These are phyloP conservation scores for Pitangus sulphuratus DNA, from an alignment of 2,797 vertebrate species.

Conservation along the genomic window DNA sequence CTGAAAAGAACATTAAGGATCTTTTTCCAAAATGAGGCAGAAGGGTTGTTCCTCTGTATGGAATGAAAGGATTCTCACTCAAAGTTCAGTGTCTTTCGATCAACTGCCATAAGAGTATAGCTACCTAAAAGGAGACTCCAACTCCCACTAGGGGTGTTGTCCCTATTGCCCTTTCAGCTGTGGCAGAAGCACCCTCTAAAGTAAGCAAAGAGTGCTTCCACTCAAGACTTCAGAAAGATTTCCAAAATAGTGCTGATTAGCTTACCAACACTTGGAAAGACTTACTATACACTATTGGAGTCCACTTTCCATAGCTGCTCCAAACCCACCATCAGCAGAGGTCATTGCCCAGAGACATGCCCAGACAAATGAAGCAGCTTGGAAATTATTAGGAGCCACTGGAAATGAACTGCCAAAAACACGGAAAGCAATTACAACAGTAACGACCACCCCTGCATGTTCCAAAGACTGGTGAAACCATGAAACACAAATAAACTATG, in stretches of 20 bases:
- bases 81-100: background rate
- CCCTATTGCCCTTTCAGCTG: background rate
- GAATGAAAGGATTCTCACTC: background rate
- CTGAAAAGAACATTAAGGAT: background rate
- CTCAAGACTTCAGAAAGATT: background rate
- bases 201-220: background rate
- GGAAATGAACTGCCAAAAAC: background rate
- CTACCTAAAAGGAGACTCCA: background rate
- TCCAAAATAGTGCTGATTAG: background rate
- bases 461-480: background rate
- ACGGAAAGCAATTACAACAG: background rate
- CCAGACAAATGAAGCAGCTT: background rate
- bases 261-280: background rate
- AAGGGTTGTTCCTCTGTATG: background rate
- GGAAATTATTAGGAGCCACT: background rate
- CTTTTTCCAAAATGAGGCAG: background rate
- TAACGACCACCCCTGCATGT: background rate
- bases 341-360: background rate
- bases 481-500: background rate
- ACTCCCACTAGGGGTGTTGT: accelerated
- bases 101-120: background rate
- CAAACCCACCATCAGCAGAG: background rate
- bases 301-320: background rate
- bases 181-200: background rate
- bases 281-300: accelerated